Evolutionary conservation across 2,797 vertebrate genomes (phyloP).

Genomic region (Myotis findleyi): DNA sequence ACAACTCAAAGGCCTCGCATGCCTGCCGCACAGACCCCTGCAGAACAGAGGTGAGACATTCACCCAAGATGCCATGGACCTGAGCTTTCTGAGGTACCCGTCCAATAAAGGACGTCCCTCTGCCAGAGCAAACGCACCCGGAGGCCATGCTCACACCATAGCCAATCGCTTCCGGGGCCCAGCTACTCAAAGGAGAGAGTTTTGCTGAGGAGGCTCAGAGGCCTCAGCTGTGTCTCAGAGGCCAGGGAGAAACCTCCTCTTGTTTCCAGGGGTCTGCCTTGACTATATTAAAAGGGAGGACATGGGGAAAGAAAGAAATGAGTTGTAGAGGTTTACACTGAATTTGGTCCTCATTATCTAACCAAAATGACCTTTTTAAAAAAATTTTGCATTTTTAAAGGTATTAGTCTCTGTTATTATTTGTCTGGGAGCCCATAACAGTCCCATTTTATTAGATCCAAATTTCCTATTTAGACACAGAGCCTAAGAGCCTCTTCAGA

Average conservation of each 20-base stretch:
- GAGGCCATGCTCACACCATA: neutral
- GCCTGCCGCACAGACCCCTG: neutral
- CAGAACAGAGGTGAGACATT: too few relatives aligned
- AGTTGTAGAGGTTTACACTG: constrained; percentile 12
- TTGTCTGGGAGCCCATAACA: constrained; percentile 69
- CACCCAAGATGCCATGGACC: neutral
- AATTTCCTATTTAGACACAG: constrained; percentile 75
- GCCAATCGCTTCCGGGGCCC: neutral
- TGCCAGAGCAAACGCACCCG: accelerated
- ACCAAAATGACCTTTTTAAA: constrained; percentile 59
- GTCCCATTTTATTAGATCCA: constrained; percentile 75
- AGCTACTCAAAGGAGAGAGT: neutral
- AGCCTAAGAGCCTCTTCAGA: constrained; percentile 80
- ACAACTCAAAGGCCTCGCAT: accelerated
- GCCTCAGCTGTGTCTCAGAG: neutral
- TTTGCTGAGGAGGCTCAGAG: neutral
- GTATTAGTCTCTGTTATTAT: constrained; percentile 68
- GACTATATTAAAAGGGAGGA: neutral
- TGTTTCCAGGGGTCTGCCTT: neutral
- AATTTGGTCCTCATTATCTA: constrained; percentile 49
- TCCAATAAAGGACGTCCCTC: neutral
- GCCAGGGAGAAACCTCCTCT: neutral
- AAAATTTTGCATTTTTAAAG: constrained; percentile 63
- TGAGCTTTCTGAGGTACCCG: neutral
- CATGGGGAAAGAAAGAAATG: neutral